These are phyloP conservation scores for Pantherophis guttatus DNA, from an alignment of 2,113 vertebrate genomes.

Conservation along the genomic window DNA sequence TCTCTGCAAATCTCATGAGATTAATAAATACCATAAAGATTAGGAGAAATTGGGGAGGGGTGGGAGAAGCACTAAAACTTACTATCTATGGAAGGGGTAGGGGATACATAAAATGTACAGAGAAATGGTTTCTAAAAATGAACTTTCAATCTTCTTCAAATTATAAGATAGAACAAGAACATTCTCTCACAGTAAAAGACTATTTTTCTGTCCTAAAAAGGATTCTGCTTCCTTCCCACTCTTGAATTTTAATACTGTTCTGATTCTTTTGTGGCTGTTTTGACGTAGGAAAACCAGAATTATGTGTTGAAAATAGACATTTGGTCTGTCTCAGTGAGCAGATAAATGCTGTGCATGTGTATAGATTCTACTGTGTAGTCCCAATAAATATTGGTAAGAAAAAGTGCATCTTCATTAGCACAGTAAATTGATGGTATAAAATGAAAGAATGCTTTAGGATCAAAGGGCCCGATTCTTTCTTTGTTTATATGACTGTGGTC, in stretches of 20 bases:
- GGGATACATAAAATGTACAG: slow-evolving; percentile 69
- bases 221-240: slow-evolving; percentile 53
- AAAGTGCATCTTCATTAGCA: slow-evolving; percentile 71
- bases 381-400: slow-evolving; percentile 63
- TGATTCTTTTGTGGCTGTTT: slow-evolving; percentile 74
- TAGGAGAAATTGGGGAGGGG: neutral
- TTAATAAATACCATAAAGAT: neutral
- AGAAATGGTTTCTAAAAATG: slow-evolving; percentile 67
- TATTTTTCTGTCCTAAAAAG: slow-evolving; percentile 59
- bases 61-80: slow-evolving; percentile 37
- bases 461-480: slow-evolving; percentile 39
- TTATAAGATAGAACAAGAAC: slow-evolving; percentile 57
- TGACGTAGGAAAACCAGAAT: slow-evolving; percentile 63
- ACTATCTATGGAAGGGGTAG: neutral
- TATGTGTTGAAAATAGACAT: slow-evolving; percentile 72
- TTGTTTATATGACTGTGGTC: neutral
- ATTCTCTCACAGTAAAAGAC: slow-evolving; percentile 54
- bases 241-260: slow-evolving; percentile 73
- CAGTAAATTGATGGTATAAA: slow-evolving; percentile 56
- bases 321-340: slow-evolving; percentile 68
- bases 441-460: slow-evolving; percentile 58
- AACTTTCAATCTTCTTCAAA: slow-evolving; percentile 70
- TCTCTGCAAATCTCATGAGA: neutral
- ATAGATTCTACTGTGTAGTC: slow-evolving; percentile 70
- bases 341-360: slow-evolving; percentile 62